Conservation (phyloP, 2,113 vertebrate species). For the Pteruthius melanotis region DNA sequence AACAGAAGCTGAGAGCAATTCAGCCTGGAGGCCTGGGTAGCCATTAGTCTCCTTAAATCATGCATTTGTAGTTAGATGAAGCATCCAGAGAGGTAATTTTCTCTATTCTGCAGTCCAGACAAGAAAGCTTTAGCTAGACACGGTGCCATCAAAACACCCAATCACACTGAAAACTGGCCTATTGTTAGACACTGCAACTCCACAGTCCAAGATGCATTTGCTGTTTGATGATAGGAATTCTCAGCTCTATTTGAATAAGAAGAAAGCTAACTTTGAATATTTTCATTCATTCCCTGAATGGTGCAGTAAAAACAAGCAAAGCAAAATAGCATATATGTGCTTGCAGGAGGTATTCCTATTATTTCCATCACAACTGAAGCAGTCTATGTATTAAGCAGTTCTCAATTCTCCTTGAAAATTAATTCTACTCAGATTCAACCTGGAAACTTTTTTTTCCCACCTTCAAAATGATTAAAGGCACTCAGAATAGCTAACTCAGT, state of each 20-base stretch:
- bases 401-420: neutral
- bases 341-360: neutral
- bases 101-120: neutral
- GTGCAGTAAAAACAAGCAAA: neutral
- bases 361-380: neutral
- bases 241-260: neutral
- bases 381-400: neutral
- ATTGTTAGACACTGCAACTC: neutral
- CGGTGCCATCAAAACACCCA: neutral
- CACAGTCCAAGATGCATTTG: neutral
- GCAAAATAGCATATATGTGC: neutral
- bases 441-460: neutral
- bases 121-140: conserved; percentile 15
- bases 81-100: conserved; percentile 52
- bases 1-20: neutral
- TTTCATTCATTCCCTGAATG: neutral
- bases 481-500: neutral
- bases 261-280: neutral
- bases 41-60: conserved; percentile 50
- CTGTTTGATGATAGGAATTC: neutral
- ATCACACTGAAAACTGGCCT: neutral
- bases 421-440: neutral
- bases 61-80: conserved; percentile 43
- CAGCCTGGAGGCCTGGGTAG: neutral
- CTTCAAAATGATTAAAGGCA: neutral